Conservation (phyloP, 2,797 vertebrate genomes). For the Bradypus variegatus region DNA sequence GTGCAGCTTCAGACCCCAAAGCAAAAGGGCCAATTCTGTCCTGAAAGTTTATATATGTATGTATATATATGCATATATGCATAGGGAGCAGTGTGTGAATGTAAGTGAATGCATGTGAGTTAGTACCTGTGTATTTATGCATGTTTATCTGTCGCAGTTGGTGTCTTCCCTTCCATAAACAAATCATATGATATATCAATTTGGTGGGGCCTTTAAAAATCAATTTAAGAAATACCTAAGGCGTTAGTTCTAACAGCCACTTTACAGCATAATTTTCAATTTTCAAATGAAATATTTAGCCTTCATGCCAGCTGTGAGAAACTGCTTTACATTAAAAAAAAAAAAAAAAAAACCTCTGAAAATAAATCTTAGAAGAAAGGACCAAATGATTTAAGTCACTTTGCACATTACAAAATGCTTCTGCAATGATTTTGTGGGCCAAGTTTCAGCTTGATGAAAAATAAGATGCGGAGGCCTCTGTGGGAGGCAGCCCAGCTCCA, state of each 20-base stretch:
- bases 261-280: slow-evolving; percentile 42
- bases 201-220: slow-evolving; percentile 53
- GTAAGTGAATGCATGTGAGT: accelerated
- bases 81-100: not conserved
- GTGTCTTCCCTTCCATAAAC: not conserved
- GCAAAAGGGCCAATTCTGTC: not conserved
- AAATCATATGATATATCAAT: slow-evolving; percentile 27
- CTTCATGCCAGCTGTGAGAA: slow-evolving; percentile 46
- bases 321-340: slow-evolving; percentile 48
- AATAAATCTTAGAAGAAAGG: slow-evolving; percentile 61
- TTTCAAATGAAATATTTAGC: slow-evolving; percentile 60
- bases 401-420: slow-evolving; percentile 56
- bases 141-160: not conserved
- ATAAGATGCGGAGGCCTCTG: not conserved
- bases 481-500: not conserved
- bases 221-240: slow-evolving; percentile 51
- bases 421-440: slow-evolving; percentile 53
- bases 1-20: not conserved
- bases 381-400: slow-evolving; percentile 60
- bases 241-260: slow-evolving; percentile 36
- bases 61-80: accelerated
- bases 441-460: slow-evolving; percentile 38
- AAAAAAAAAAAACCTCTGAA: not conserved
- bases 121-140: not conserved
- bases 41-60: not conserved